Percentiles rank a stretch among this genome's conserved stretches.
Evolutionary conservation across 2,797 vertebrate species (phyloP).

Genomic region (Clarias fuscus): DNA sequence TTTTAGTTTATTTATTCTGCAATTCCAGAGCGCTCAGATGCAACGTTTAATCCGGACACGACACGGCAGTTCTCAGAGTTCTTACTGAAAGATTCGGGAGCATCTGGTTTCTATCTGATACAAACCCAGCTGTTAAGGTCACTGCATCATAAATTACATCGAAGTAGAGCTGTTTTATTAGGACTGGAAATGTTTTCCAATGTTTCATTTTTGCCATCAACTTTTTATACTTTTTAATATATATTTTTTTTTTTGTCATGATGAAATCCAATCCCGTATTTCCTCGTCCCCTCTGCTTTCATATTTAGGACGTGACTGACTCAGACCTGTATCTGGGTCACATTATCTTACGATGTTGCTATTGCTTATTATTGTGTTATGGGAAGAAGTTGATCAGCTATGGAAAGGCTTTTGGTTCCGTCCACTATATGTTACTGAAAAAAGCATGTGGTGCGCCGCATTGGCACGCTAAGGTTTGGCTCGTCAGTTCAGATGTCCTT

Average conservation of each 20-base stretch:
- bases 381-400: background rate
- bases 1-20: background rate
- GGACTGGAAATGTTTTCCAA: too few relatives aligned
- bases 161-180: background rate
- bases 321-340: background rate
- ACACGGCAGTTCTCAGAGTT: background rate
- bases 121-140: background rate
- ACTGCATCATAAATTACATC: background rate
- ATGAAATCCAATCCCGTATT: background rate
- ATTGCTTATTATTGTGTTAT: background rate
- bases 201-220: background rate
- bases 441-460: too few relatives aligned
- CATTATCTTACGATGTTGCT: background rate
- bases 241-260: too few relatives aligned
- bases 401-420: background rate
- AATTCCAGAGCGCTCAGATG: background rate
- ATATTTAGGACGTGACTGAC: background rate
- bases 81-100: background rate
- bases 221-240: too few relatives aligned
- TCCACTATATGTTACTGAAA: background rate
- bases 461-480: background rate
- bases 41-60: background rate
- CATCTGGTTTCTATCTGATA: slow-evolving; percentile 1
- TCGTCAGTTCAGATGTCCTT: background rate
- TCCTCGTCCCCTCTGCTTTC: background rate